Evolutionary conservation across 2,797 vertebrate genomes (phyloP).

Genomic region (Enteromius mattozi): DNA sequence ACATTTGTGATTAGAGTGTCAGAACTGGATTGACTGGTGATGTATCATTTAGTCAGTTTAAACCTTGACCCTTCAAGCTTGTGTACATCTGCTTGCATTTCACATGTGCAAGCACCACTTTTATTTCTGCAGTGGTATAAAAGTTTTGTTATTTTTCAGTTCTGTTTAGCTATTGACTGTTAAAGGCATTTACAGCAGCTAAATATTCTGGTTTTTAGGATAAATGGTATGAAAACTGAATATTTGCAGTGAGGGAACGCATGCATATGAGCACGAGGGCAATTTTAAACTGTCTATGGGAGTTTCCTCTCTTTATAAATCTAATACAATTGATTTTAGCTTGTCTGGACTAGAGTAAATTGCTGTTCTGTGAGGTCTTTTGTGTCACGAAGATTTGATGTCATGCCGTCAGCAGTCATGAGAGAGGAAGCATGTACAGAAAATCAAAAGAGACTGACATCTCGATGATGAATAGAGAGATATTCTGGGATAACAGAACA

Average conservation of each 20-base stretch:
- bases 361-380: slow-evolving; percentile 37
- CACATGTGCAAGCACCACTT: too few relatives aligned
- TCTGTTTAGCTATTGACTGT: not conserved
- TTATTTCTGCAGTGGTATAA: not conserved
- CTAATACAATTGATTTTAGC: slow-evolving; percentile 26
- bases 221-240: not conserved
- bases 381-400: slow-evolving; percentile 23
- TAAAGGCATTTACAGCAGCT: not conserved
- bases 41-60: not conserved
- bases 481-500: slow-evolving; percentile 17
- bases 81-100: not conserved
- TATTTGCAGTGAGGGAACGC: slow-evolving; percentile 16
- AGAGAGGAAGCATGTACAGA: slow-evolving; percentile 17
- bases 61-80: not conserved
- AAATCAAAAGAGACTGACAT: slow-evolving; percentile 42
- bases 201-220: not conserved
- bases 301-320: slow-evolving; percentile 24
- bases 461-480: slow-evolving; percentile 29
- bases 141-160: not conserved
- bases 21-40: not conserved
- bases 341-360: slow-evolving; percentile 28
- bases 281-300: slow-evolving; percentile 36
- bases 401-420: slow-evolving; percentile 32
- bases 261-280: slow-evolving; percentile 34
- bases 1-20: not conserved